A percentile compares a stretch with the other conserved stretches of the same genome.
Evolutionary conservation across 2,113 vertebrate genomes (phyloP).

Genomic region (Cynoglossus semilaevis): DNA sequence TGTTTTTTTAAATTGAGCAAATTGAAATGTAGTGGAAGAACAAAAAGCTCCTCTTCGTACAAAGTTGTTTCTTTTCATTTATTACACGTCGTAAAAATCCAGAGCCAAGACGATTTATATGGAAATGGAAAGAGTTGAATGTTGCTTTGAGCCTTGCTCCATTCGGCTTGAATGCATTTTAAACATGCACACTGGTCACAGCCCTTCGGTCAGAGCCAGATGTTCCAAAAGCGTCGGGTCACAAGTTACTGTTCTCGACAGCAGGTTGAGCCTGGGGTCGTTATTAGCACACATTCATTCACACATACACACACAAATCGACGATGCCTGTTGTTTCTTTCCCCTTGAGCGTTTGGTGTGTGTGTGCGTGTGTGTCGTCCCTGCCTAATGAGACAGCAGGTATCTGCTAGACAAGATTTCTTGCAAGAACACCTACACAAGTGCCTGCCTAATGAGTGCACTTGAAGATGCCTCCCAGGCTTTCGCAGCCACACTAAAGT

Average conservation of each 20-base stretch:
- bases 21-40: too few relatives aligned
- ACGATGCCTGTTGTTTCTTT: slow-evolving; percentile 42
- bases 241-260: slow-evolving; percentile 73
- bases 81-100: too few relatives aligned
- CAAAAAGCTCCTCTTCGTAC: too few relatives aligned
- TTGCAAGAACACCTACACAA: slow-evolving; percentile 72
- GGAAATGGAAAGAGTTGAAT: too few relatives aligned
- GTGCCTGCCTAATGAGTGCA: slow-evolving; percentile 62
- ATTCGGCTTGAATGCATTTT: slow-evolving; percentile 56
- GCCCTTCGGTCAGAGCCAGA: slow-evolving; percentile 72
- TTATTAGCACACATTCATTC: slow-evolving; percentile 60
- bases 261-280: slow-evolving; percentile 74
- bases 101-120: too few relatives aligned
- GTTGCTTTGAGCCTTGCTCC: slow-evolving; percentile 55
- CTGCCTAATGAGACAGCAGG: slow-evolving; percentile 70
- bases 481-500: neutral
- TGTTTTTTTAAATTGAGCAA: too few relatives aligned
- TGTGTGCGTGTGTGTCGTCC: slow-evolving; percentile 40
- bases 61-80: too few relatives aligned
- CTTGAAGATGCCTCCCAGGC: slow-evolving; percentile 64
- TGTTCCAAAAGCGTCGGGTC: slow-evolving; percentile 72
- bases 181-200: slow-evolving; percentile 47
- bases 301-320: slow-evolving; percentile 25
- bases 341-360: slow-evolving; percentile 57
- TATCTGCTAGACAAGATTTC: slow-evolving; percentile 73